Evolutionary conservation across 2,888 invertebrate species (phyloP).

Genomic region (Ptychoptera albimana): DNA sequence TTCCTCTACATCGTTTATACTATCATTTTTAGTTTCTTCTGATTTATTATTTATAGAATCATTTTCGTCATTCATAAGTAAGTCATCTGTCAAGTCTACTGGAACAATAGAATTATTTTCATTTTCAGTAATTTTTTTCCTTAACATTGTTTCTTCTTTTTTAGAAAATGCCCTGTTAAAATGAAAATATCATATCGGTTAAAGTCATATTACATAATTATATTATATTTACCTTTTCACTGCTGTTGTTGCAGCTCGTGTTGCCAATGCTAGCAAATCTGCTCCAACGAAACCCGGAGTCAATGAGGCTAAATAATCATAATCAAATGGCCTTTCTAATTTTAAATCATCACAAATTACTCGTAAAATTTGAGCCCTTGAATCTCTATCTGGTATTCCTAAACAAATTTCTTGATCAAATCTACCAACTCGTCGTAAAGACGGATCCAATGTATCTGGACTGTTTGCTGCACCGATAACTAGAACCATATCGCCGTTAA

Average conservation of each 20-base stretch:
- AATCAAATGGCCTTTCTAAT: constrained; percentile 53
- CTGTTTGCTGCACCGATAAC: constrained; percentile 94
- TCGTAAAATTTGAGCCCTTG: constrained; percentile 62
- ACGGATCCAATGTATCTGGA: constrained; percentile 84
- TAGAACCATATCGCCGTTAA: constrained; percentile 33
- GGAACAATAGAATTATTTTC: background rate
- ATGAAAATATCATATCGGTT: constrained; percentile 11
- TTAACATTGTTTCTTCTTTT: background rate
- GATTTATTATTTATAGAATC: constrained; percentile 4
- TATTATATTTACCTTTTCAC: constrained; percentile 42
- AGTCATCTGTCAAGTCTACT: constrained; percentile 4
- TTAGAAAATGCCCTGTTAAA: background rate
- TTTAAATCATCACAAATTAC: constrained; percentile 54
- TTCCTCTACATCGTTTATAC: constrained; percentile 7
- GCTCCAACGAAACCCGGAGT: constrained; percentile 96
- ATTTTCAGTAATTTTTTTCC: background rate
- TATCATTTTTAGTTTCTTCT: constrained; percentile 16
- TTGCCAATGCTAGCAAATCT: constrained; percentile 70
- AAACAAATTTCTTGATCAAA: constrained; percentile 88
- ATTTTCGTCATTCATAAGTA: constrained; percentile 7
- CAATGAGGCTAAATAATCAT: constrained; percentile 55
- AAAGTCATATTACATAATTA: constrained; percentile 24
- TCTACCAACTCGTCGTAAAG: constrained; percentile 77
- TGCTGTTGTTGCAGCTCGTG: constrained; percentile 79
- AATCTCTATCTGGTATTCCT: constrained; percentile 79